These are phyloP conservation scores for Zygaena filipendulae DNA, from an alignment of 2,888 invertebrate species.

Conservation along the genomic window DNA sequence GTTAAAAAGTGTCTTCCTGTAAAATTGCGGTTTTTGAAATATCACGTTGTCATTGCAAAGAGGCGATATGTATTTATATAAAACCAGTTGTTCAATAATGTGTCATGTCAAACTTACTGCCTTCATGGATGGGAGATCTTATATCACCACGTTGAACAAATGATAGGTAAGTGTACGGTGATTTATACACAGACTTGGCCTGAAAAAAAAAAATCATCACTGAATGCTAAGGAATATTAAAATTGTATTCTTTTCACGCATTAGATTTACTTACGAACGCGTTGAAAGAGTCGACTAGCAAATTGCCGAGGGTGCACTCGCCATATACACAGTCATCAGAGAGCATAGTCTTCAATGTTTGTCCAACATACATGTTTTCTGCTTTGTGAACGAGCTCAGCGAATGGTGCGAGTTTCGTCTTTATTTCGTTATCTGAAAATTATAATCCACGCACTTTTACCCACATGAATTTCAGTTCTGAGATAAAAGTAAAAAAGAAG, in stretches of 20 bases:
- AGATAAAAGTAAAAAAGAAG: no score
- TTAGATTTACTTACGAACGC: slow-evolving; percentile 70
- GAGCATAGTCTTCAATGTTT: slow-evolving; percentile 56
- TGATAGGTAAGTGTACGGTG: slow-evolving; percentile 25
- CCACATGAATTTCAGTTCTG: no score
- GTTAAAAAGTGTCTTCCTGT: no score
- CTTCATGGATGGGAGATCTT: slow-evolving; percentile 71
- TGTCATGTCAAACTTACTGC: slow-evolving; percentile 72
- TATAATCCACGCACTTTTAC: no score
- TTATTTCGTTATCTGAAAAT: slow-evolving; percentile 67
- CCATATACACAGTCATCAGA: slow-evolving; percentile 63
- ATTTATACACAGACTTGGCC: slow-evolving; percentile 25
- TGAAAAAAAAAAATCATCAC: slow-evolving; percentile 30
- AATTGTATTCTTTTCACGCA: not conserved
- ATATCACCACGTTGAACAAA: slow-evolving; percentile 77
- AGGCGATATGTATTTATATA: no score
- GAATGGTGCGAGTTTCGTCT: slow-evolving; percentile 71
- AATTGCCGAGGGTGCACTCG: slow-evolving; percentile 79
- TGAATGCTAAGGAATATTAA: no score
- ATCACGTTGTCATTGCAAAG: no score
- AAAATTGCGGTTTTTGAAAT: no score
- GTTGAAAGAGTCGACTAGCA: slow-evolving; percentile 74
- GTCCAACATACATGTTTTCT: slow-evolving; percentile 68
- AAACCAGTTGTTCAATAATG: no score
- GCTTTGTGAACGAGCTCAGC: slow-evolving; percentile 65